Evolutionary conservation across 2,113 vertebrate genomes (phyloP).

Genomic region (Grallaria varia): DNA sequence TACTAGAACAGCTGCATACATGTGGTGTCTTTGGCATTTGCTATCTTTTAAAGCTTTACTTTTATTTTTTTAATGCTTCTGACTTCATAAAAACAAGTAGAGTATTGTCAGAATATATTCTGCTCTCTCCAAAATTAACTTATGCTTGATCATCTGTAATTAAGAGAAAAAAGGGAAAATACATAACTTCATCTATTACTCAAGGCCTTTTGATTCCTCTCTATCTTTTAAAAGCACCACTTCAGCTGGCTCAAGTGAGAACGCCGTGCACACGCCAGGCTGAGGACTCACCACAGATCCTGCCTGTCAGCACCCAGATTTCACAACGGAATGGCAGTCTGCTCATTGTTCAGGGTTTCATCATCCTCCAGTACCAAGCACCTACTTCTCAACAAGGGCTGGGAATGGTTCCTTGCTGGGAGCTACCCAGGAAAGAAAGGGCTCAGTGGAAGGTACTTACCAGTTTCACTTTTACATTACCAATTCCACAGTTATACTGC

Average conservation of each 20-base stretch:
- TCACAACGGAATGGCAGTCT: neutral
- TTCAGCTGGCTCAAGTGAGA: neutral
- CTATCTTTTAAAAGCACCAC: conserved; percentile 35
- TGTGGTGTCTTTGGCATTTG: conserved; percentile 67
- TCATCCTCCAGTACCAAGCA: neutral
- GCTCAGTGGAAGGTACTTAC: neutral
- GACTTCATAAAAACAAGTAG: conserved; percentile 68
- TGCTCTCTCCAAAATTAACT: conserved; percentile 60
- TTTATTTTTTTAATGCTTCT: conserved; percentile 54
- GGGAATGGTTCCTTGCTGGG: neutral
- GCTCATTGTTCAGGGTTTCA: neutral
- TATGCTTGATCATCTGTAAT: conserved; percentile 48
- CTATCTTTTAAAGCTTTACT: conserved; percentile 66
- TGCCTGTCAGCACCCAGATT: neutral
- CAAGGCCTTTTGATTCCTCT: conserved; percentile 27
- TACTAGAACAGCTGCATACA: conserved; percentile 51
- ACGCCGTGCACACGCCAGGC: accelerated
- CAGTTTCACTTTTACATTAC: neutral
- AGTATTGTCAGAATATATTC: conserved; percentile 49
- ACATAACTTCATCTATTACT: neutral
- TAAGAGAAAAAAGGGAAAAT: conserved; percentile 51
- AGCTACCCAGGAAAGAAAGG: neutral
- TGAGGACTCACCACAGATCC: neutral
- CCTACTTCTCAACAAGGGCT: neutral
- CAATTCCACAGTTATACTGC: neutral